Evolutionary conservation across 2,888 invertebrate species (phyloP).

Genomic region (Drosophila melanosoma): DNA sequence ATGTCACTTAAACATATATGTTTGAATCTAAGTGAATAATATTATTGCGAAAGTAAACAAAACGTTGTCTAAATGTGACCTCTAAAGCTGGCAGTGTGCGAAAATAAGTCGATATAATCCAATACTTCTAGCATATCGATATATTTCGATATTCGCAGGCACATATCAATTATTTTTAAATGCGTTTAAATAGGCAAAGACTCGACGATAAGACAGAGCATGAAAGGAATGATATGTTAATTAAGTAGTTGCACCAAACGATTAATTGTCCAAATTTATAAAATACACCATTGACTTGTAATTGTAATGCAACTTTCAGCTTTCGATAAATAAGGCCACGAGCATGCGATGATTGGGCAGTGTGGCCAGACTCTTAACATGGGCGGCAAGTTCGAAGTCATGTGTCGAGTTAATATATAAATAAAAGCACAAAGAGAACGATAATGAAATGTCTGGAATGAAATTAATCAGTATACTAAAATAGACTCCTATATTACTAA

Average conservation of each 20-base stretch:
- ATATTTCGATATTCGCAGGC: neutral
- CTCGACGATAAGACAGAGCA: neutral
- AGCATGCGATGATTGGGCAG: neutral
- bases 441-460: neutral
- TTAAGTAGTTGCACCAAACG: neutral
- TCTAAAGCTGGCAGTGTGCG: conserved; percentile 54
- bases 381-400: neutral
- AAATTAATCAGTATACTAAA: neutral
- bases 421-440: neutral
- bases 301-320: neutral
- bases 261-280: neutral
- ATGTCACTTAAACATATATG: conserved; percentile 10
- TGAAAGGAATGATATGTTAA: neutral
- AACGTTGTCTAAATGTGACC: conserved; percentile 55
- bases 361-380: neutral
- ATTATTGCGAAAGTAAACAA: conserved; percentile 61
- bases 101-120: neutral
- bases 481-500: neutral
- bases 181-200: neutral
- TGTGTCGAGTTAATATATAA: neutral
- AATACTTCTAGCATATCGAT: conserved; percentile 1
- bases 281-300: neutral
- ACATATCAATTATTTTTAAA: neutral
- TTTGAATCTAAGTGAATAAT: conserved; percentile 16
- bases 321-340: neutral